phyloP scores from a whole-genome alignment of 35 echinoderm and acorn worm genomes.

The Ophioderma brevispina region DNA sequence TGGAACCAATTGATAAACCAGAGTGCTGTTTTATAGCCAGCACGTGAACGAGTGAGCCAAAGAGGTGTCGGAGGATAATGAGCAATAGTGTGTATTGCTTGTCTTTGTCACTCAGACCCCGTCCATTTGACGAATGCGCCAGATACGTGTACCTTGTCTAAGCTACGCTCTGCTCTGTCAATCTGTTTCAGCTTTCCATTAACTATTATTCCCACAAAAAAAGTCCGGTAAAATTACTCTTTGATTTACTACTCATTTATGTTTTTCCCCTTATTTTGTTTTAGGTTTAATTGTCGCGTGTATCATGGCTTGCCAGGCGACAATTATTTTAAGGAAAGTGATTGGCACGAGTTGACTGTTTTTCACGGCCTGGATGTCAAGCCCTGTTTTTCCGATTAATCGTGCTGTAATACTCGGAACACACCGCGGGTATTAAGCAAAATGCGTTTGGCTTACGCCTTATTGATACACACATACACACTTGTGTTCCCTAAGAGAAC shows the following conservation, averaged over 20 bases:
- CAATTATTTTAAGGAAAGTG: conserved; percentile 7
- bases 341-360: background rate
- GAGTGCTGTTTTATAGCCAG: background rate
- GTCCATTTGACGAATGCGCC: background rate
- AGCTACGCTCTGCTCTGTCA: background rate
- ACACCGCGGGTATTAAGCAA: background rate
- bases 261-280: background rate
- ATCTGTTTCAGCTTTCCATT: background rate
- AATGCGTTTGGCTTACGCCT: background rate
- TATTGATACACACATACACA: background rate
- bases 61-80: background rate
- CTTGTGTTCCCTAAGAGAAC: background rate
- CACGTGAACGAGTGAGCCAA: background rate
- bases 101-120: background rate
- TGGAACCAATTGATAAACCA: conserved; percentile 10
- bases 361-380: conserved; percentile 2
- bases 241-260: background rate
- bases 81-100: background rate
- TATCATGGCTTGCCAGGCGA: background rate
- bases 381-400: conserved; percentile 10
- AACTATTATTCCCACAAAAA: background rate
- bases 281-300: background rate
- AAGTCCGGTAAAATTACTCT: background rate
- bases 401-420: background rate
- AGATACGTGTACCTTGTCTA: background rate